Conservation (phyloP, 2,888 invertebrate species). For the Ommatoiulus sabulosus region DNA sequence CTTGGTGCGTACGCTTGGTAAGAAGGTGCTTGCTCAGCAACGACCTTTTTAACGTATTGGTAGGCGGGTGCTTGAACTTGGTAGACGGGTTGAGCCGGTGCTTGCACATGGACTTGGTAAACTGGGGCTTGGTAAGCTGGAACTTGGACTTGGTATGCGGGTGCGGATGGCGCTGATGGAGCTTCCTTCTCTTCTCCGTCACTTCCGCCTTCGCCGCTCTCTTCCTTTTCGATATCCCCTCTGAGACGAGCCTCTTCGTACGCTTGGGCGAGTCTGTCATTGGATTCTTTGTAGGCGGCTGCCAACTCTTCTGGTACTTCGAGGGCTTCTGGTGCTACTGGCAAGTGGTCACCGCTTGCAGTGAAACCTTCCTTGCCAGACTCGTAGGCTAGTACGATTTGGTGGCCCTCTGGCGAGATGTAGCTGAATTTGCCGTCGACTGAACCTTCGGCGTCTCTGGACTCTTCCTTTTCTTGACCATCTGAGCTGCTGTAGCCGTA, state of each 20-base stretch:
- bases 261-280: slow-evolving; percentile 50
- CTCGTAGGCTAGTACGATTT: slow-evolving; percentile 72
- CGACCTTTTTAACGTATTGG: not conserved
- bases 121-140: slow-evolving; percentile 16
- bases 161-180: slow-evolving; percentile 24
- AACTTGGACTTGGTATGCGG: not conserved
- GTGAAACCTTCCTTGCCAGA: slow-evolving; percentile 83
- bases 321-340: slow-evolving; percentile 50
- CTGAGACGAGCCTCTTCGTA: slow-evolving; percentile 41
- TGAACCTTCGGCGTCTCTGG: slow-evolving; percentile 76
- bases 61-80: not conserved
- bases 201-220: slow-evolving; percentile 15
- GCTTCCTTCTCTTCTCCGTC: slow-evolving; percentile 33
- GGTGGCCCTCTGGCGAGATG: slow-evolving; percentile 73
- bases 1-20: not conserved
- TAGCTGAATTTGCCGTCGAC: slow-evolving; percentile 79
- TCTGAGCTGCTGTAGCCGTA: slow-evolving; percentile 81
- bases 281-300: slow-evolving; percentile 47
- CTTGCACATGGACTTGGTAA: slow-evolving; percentile 21
- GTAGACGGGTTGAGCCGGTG: slow-evolving; percentile 18
- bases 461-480: slow-evolving; percentile 77
- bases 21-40: slow-evolving; percentile 47
- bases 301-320: slow-evolving; percentile 50
- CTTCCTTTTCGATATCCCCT: slow-evolving; percentile 32
- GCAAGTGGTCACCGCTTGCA: slow-evolving; percentile 74